phyloP scores from a whole-genome alignment of 2,113 vertebrate species.

The Numenius arquata region DNA sequence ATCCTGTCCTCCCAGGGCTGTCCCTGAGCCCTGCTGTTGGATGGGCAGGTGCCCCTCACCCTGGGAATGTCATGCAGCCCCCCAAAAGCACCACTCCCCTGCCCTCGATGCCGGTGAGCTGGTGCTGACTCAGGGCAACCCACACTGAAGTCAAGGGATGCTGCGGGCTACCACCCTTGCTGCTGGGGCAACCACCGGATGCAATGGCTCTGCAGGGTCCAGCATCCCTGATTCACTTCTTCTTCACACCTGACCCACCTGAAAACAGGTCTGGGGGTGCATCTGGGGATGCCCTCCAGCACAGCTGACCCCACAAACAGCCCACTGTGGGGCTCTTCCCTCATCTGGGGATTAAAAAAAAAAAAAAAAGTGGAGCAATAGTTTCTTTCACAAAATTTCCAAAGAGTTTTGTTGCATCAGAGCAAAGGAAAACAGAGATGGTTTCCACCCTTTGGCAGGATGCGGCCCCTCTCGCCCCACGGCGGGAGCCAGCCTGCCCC shows the following conservation, averaged over 20 bases:
- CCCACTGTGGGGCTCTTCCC: not conserved
- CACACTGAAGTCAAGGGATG: not conserved
- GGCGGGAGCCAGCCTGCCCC: rapidly evolving
- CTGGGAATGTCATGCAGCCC: not conserved
- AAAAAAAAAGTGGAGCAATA: not conserved
- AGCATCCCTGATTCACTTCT: rapidly evolving
- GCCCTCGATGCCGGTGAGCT: not conserved
- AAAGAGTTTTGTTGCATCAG: not conserved
- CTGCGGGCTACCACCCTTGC: not conserved
- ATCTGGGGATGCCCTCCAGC: not conserved
- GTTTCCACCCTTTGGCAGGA: not conserved
- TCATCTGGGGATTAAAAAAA: not conserved
- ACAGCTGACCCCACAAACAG: no score
- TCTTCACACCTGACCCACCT: not conserved
- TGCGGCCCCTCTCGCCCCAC: rapidly evolving
- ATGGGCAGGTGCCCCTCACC: not conserved
- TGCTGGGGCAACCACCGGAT: not conserved
- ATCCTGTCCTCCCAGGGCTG: not conserved
- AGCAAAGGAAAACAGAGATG: not conserved
- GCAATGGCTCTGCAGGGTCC: not conserved
- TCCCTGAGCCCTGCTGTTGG: not conserved
- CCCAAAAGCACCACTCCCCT: not conserved
- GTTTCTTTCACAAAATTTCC: not conserved
- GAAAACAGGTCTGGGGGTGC: not conserved
- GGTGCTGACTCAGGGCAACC: rapidly evolving